Base-by-base conservation (phyloP, 2,797 vertebrate genomes). In the Hylomyscus alleni region DNA sequence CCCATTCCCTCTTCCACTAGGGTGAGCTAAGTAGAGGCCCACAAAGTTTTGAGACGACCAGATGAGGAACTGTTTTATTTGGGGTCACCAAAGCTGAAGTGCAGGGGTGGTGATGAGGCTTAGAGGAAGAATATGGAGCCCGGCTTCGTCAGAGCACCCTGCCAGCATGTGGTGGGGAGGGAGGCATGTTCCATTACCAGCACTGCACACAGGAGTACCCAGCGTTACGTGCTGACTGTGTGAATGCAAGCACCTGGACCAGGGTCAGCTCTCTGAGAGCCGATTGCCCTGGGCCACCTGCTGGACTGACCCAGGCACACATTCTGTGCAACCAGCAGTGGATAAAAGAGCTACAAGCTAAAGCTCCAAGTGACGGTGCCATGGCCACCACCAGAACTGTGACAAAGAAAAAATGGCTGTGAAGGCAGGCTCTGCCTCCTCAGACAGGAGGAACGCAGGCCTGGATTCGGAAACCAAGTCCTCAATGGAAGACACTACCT, bases 381-480 rank as follows among this genome's bases (percentile, higher is more conserved):
- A 34, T 8, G 9, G 8, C 82, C 11, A 29, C 44, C 56, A 60
- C 40, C 19, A 8, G 24, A 37, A 54, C 24, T 6, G 4, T 24
- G 85, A 97, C 7, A 77, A 92, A 94, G 92, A 98, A 97, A 75
- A 91, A 37, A 31, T 22, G 22, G 52, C 86, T 34, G 44, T 9
- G 24, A 0, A 85, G 89, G 89, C 97, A 97, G 96, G 92, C 89
- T 89, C 87, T 84, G 93, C 96, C 88, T 97, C 95, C 95, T 93
- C 93, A 91, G 93, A 95, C 93, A 90, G 34, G 20, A 96, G 83
- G 95, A 90, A 93, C 75, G 5, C 29, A 93, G 91, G 93, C 95
- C 62, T 75, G 76, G 75, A 97, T 96, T 95, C 80, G 94, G 96
- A 94, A 56, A 97, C 94, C 93, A 93, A 98, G 98, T 92, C 96